Evolutionary conservation across 2,113 vertebrate genomes (phyloP), one percentile per base, ranked within the genome.

Genomic region (Megaptera novaeangliae): DNA sequence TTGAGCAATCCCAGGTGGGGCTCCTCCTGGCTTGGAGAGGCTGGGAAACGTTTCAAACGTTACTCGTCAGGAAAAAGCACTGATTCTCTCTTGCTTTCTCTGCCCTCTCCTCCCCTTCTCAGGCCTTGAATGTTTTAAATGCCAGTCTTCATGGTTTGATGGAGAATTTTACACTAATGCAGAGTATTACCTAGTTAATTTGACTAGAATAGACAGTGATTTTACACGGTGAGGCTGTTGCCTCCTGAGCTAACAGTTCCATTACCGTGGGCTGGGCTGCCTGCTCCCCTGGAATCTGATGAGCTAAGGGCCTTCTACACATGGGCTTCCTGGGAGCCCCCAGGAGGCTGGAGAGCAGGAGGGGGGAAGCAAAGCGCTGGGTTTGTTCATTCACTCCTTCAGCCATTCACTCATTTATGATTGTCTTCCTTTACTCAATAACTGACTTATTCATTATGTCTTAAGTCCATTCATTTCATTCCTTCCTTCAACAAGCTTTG

Each of bases 91-190:
- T 85, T n/a, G 59, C 81, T 44, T 71, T 52, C 71, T 89, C 71
- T 91, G 61, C 93, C 68, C 61, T 92, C 1, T 36, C 4, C 29
- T 94, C 39, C 93, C 63, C 87, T 93, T 75, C 69, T 41, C 0
- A 1, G 93, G 96, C 97, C 98, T 97, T 86, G 97, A 98, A 97
- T 96, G 97, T 97, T 98, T 98, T 98, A 98, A 98, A 98, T 88
- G 41, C 91, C 98, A 97, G 98, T 97, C 98, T 98, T 98, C 98
- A 98, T 97, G 98, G 98, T 98, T 96, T 98, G 98, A 98, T 98
- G 98, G 98, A 95, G 98, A 98, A 99, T 99, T 99, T 99, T 98
- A 98, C 98, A 98, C 98, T 98, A 98, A 98, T 98, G 98, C 98
- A 96, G 98, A 97, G 98, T 98, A 98, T 98, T 98, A 98, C 98